Base-by-base conservation (phyloP, 2,888 invertebrate genomes). In the Syrphus vitripennis region DNA sequence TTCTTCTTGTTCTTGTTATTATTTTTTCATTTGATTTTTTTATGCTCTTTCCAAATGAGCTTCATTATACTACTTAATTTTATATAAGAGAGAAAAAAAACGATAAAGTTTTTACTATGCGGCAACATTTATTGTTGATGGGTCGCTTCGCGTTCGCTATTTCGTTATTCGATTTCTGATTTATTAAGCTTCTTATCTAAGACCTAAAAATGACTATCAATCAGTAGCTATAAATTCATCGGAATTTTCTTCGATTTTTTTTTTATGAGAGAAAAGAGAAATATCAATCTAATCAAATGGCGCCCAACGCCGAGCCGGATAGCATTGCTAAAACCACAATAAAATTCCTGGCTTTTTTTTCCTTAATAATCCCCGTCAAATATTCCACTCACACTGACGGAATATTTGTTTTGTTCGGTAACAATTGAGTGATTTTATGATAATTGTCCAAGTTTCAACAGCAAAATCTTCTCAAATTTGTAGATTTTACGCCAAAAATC, bases 391-490 rank as follows among this genome's bases (percentile, higher is more conserved):
- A n/a, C n/a, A n/a, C n/a, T n/a, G n/a, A n/a, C n/a, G 6, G 10
- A 12, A 12, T 3, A 26, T 40, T 75, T 42, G 37, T 40, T 75
- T 37, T 70, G 69, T 19, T 21, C 34, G 29, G 26, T 16, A 12
- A 71, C 65, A 65, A 77, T 57, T 79, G 79, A 70, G 53, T 48
- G 71, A 82, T 84, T 81, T 84, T 76, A 80, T 76, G 80, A 67
- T 80, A 84, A 71, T 84, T 76, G 65, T 67, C 45, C 48, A 50
- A 75, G 75, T 76, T 80, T 69, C 55, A 79, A 37, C 34, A 21
- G n/a, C 53, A n/a, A 79, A 57, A 45, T 72, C n/a, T n/a, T 59
- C 65, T 67, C 57, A 57, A 79, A 79, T 79, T 63, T 72, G n/a
- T 72, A 48, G 71, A 6, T 40, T 57, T 55, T 74, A 26, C 31